Evolutionary conservation across 2,113 vertebrate genomes (phyloP).

Genomic region (Podarcis cretensis): DNA sequence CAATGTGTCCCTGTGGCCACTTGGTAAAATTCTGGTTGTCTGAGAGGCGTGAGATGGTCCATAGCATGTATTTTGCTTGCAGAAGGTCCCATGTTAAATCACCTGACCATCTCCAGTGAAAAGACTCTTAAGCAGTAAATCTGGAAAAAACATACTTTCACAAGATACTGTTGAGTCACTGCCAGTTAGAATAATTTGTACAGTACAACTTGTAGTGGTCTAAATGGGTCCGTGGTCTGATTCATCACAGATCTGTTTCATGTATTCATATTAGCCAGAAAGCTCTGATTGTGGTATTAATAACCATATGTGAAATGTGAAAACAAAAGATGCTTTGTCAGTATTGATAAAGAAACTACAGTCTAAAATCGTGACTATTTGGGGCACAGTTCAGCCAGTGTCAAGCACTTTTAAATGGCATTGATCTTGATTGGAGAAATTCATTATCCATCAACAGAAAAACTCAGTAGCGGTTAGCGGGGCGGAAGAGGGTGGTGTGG

Average conservation of each 20-base stretch:
- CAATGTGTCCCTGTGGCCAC: neutral
- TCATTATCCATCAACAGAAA: too few relatives aligned
- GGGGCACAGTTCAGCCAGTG: conserved; percentile 5
- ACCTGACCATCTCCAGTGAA: neutral
- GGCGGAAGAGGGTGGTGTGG: too few relatives aligned
- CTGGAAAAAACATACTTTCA: neutral
- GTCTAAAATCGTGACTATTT: conserved; percentile 9
- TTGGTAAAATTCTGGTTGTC: neutral
- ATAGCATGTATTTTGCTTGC: neutral
- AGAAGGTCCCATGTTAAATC: neutral
- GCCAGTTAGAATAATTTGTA: neutral
- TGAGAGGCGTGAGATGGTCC: too few relatives aligned
- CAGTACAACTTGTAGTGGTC: neutral
- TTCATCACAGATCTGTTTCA: neutral
- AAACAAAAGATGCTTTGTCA: neutral
- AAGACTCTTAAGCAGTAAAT: neutral
- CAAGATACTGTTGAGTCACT: too few relatives aligned
- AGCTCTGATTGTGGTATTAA: conserved; percentile 7
- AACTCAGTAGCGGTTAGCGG: too few relatives aligned
- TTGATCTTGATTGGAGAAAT: too few relatives aligned
- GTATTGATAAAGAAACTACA: neutral
- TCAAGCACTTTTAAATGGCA: neutral
- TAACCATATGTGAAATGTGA: accelerated
- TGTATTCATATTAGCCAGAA: neutral
- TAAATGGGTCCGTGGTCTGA: neutral